Percentiles rank a stretch among this genome's conserved stretches.
Conservation (phyloP, 1,140 invertebrate genomes). For the Caenorhabditis inopinata region DNA sequence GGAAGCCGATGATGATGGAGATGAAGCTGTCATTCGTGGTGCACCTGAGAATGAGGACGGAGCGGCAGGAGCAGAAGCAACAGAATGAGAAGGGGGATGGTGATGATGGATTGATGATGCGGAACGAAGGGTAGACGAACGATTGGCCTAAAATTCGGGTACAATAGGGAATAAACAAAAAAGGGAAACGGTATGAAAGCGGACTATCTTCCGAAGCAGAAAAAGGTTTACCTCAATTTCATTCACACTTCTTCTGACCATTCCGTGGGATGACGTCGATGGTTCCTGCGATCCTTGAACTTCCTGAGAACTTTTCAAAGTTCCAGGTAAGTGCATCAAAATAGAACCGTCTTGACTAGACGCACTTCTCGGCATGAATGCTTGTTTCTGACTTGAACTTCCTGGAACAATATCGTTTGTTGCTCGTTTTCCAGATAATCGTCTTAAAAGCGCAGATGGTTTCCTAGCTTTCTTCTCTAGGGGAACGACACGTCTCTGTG, state of each 20-base stretch:
- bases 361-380: conserved; percentile 63
- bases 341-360: conserved; percentile 60
- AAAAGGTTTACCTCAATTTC: neutral
- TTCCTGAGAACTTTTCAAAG: neutral
- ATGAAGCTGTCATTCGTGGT: neutral
- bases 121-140: conserved; percentile 17
- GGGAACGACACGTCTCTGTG: conserved; percentile 26
- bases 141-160: neutral
- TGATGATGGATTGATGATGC: neutral
- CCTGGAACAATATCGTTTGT: conserved; percentile 62
- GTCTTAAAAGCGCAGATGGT: conserved; percentile 57
- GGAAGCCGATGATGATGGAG: neutral
- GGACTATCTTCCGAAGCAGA: neutral
- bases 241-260: conserved; percentile 12
- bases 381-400: conserved; percentile 64
- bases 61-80: neutral
- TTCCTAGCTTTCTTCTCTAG: conserved; percentile 60
- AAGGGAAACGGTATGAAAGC: neutral
- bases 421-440: conserved; percentile 60
- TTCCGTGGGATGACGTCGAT: neutral
- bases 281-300: neutral
- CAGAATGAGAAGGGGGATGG: neutral
- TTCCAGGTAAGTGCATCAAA: conserved; percentile 8
- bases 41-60: neutral
- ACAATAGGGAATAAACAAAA: neutral